Evolutionary conservation across 1,140 invertebrate genomes (phyloP), one percentile per base, ranked within the genome.

Genomic region (Chrysomallon squamiferum): DNA sequence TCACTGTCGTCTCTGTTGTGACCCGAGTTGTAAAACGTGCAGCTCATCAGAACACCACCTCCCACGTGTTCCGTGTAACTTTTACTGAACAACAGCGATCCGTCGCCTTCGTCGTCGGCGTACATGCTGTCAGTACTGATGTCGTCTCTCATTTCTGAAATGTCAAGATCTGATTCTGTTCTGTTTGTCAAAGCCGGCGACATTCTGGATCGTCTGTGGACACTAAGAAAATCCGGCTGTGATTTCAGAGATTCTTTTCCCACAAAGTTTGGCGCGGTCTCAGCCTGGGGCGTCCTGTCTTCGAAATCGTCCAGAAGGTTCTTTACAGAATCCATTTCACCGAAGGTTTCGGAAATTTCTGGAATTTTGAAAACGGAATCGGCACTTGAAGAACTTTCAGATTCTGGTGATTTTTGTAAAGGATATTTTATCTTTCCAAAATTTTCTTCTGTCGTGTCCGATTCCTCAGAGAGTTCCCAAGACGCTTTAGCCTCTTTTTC

Each of bases 31-130:
- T 76, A 74, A 25, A 78, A 74, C 6, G 74, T 78, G 57, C 73
- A 78, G 52, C 74, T 75, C 6, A 78, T 66, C 15, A 75, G 62
- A 20, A 75, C 71, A 30, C 75, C 72, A n/a, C 57, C 60, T 7
- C 45, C 63, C 18, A 66, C 63, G 0, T 69, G 65, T 35, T 77
- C 73, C 0, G 68, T 71, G 66, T 77, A 77, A 11, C 73, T 73
- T 20, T 68, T 65, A 32, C 65, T 71, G 59, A 75, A 75, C 15
- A 77, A 20, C 22, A 77, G 61, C 3, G 68, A 58, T 22, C 69
- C 74, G 25, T 80, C 78, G 20, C 71, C 78, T 35, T 80, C 78
- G 54, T 80, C 78, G 58, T 80, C 78, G 13, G 78, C 78, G 33
- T 76, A 73, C 68, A 78, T 69, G 50, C 71, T 72, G 47, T 76